These are phyloP conservation scores for Dryocosmus kuriphilus DNA, from an alignment of 2,888 invertebrate species.

Conservation along the genomic window DNA sequence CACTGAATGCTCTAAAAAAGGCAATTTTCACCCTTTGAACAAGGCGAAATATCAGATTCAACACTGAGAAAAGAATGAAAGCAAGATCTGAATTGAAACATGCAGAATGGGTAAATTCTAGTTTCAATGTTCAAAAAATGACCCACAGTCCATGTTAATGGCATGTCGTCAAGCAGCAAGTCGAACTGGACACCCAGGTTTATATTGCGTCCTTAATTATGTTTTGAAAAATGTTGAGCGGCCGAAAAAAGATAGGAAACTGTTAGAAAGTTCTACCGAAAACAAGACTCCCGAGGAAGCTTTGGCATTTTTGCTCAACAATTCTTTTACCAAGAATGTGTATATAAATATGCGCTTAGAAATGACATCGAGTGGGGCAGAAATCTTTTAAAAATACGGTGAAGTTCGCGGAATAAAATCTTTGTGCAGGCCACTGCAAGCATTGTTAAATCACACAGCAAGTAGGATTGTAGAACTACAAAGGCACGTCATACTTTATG, in stretches of 20 bases:
- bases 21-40: constrained; percentile 5
- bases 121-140: constrained; percentile 27
- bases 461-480: constrained; percentile 10
- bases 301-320: too few relatives aligned
- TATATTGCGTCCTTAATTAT: too few relatives aligned
- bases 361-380: constrained; percentile 41
- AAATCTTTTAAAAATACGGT: constrained; percentile 42
- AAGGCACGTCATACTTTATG: constrained; percentile 13
- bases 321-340: too few relatives aligned
- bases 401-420: constrained; percentile 38
- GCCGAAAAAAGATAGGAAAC: too few relatives aligned
- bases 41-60: not conserved
- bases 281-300: too few relatives aligned
- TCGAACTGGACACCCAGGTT: not conserved
- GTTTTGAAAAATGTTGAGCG: too few relatives aligned
- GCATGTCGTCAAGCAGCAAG: too few relatives aligned
- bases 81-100: too few relatives aligned
- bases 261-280: too few relatives aligned
- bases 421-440: constrained; percentile 40
- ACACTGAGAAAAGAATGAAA: too few relatives aligned
- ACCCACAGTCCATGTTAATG: too few relatives aligned
- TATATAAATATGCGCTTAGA: constrained; percentile 44
- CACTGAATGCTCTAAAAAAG: not conserved
- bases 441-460: constrained; percentile 42
- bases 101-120: too few relatives aligned